Base-by-base conservation (phyloP, 2,113 vertebrate genomes). In the Micronycteris hirsuta region DNA sequence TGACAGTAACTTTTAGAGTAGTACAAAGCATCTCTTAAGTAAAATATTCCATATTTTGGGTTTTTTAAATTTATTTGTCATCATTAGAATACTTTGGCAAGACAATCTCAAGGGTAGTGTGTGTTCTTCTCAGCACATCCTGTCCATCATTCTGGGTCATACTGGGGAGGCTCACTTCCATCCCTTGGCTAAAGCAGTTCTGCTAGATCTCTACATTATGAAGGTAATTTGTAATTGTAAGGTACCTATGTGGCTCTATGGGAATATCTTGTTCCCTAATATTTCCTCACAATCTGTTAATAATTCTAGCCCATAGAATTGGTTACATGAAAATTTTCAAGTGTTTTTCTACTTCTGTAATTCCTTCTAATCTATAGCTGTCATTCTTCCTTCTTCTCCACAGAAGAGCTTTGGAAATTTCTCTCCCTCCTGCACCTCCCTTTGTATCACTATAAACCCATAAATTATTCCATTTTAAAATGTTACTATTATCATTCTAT, bases 381-480 rank as follows among this genome's bases (percentile, higher is more conserved):
- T 31, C 33, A 71, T 12, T 86, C 15, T 70, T 4, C 11, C n/a
- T 43, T 54, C 9, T 41, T 92, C 36, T 41, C 45, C 22, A 49
- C 3, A 68, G 3, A 52, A 28, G 2, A 49, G 7, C 0, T 2
- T 54, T 14, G 31, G 13, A 63, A 31, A 31, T 63, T 63, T 63
- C 15, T 73, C 0, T 0, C 22, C 31, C 5, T 52, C 10, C 14
- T 83, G 6, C 6, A 58, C n/a, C 1, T 73, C 1, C 2, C 8
- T 67, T 81, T 68, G 5, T 43, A 28, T 49, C 41, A 31, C 41
- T 16, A 38, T 13, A 17, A 11, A 73, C 8, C 84, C 7, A 28
- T 8, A 93, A 74, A 54, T 92, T 8, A 67, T 86, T 70, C 54
- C 65, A 43, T 41, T 88, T 91, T 47, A 47, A 76, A 82, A 43